Percentiles rank a stretch among this genome's conserved stretches.
Conservation (phyloP, 35 echinoderm and acorn worm species). For the Strongylocentrotus purpuratus region DNA sequence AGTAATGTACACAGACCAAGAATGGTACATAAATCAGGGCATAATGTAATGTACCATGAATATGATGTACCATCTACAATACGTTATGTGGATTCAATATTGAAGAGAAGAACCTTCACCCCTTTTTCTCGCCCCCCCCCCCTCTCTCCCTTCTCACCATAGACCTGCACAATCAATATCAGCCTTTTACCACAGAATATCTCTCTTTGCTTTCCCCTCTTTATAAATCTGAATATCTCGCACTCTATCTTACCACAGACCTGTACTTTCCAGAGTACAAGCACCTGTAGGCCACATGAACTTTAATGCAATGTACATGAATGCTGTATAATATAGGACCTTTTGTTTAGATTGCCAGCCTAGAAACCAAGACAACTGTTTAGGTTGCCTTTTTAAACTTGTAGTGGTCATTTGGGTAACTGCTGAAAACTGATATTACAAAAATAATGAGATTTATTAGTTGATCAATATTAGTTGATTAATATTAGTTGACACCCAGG, state of each 20-base stretch:
- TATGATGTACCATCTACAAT: background rate
- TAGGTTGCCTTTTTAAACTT: too few species aligned
- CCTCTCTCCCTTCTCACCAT: background rate
- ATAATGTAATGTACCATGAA: background rate
- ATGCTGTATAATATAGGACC: too few species aligned
- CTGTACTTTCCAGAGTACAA: background rate
- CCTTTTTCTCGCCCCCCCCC: background rate
- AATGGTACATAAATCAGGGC: too few species aligned
- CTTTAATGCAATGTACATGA: too few species aligned
- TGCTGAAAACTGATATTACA: too few species aligned
- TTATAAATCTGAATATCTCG: background rate
- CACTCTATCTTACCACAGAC: background rate
- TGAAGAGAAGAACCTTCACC: background rate
- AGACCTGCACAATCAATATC: background rate
- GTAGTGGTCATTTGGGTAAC: too few species aligned
- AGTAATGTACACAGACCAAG: background rate
- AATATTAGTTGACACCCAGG: too few species aligned
- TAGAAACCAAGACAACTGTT: too few species aligned
- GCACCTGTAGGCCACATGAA: too few species aligned
- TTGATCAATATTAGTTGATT: too few species aligned
- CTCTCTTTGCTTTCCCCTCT: background rate
- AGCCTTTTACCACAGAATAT: background rate
- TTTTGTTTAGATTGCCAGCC: too few species aligned
- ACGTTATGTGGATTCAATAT: background rate
- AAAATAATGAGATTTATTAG: too few species aligned